These are phyloP conservation scores for Solea senegalensis DNA, from an alignment of 2,113 vertebrate species.

Conservation along the genomic window DNA sequence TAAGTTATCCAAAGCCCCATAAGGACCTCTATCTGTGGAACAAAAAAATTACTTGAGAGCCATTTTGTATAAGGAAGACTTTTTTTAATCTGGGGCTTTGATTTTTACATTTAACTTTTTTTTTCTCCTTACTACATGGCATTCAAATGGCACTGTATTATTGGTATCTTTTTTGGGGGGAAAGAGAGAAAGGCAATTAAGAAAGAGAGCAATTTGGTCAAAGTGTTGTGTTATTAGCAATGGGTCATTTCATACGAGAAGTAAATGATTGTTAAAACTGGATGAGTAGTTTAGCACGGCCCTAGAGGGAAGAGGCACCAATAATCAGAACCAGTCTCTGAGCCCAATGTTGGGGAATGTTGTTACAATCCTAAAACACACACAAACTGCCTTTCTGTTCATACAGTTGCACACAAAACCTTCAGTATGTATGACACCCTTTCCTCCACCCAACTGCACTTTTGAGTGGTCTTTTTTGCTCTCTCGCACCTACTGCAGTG, in stretches of 20 bases:
- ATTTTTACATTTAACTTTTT: constrained; percentile 65
- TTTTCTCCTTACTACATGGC: constrained; percentile 39
- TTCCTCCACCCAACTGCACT: constrained; percentile 47
- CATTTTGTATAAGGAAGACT: constrained; percentile 74
- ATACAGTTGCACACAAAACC: constrained; percentile 58
- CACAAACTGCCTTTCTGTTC: constrained; percentile 68
- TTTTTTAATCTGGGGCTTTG: constrained; percentile 72
- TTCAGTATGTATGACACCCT: constrained; percentile 47
- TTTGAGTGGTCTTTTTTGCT: constrained; percentile 52
- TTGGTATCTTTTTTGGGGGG: constrained; percentile 31
- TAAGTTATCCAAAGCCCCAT: constrained; percentile 75
- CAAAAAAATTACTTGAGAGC: constrained; percentile 76
- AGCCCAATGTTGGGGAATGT: constrained; percentile 40
- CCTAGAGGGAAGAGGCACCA: constrained; percentile 47
- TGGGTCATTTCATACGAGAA: constrained; percentile 51
- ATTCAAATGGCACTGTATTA: constrained; percentile 65
- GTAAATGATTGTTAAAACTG: constrained; percentile 54
- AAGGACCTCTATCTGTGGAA: constrained; percentile 80
- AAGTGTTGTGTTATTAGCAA: constrained; percentile 56
- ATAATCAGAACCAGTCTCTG: constrained; percentile 38
- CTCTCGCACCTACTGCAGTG: constrained; percentile 43
- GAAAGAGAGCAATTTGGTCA: constrained; percentile 23
- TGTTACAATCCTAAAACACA: constrained; percentile 43
- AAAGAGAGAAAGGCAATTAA: constrained; percentile 6
- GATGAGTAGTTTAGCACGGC: constrained; percentile 26